phyloP scores from a whole-genome alignment of 2,888 invertebrate genomes.

The Caenorhabditis doughertyi region DNA sequence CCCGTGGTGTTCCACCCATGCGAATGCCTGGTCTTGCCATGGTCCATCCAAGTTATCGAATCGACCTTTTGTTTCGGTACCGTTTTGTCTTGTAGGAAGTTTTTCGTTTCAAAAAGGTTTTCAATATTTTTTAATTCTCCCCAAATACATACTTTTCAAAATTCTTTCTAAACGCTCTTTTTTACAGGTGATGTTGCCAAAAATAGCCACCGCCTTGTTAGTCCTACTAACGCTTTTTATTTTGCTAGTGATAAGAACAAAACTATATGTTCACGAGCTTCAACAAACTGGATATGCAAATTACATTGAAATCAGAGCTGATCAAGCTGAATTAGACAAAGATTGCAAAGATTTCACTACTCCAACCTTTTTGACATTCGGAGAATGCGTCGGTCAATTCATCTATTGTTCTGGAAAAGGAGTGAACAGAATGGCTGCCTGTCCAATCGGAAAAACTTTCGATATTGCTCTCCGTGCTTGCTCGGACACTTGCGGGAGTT shows the following conservation, averaged over 20 bases:
- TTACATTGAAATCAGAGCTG: too few relatives aligned
- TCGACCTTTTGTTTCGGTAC: too few relatives aligned
- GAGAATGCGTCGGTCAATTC: conserved; percentile 69
- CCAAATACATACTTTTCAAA: too few relatives aligned
- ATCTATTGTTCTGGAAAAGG: conserved; percentile 67
- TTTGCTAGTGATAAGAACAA: conserved; percentile 23
- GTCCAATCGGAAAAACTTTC: conserved; percentile 68
- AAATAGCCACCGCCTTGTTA: conserved; percentile 38
- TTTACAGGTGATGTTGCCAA: conserved; percentile 62
- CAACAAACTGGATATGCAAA: too few relatives aligned
- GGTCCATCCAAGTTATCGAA: too few relatives aligned
- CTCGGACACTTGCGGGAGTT: conserved; percentile 58
- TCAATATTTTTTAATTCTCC: too few relatives aligned
- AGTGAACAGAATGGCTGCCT: conserved; percentile 67
- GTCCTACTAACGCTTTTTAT: conserved; percentile 52
- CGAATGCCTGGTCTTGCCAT: too few relatives aligned
- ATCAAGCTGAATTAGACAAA: conserved; percentile 47
- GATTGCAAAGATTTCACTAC: conserved; percentile 33
- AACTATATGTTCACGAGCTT: too few relatives aligned
- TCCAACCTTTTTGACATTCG: conserved; percentile 64
- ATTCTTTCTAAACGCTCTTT: too few relatives aligned
- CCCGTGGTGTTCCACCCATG: too few relatives aligned
- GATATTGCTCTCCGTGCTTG: conserved; percentile 49
- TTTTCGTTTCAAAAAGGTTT: too few relatives aligned
- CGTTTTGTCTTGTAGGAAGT: too few relatives aligned